A percentile compares a stretch with the other conserved stretches of the same genome.
phyloP scores from a whole-genome alignment of 2,797 vertebrate species.

The Distichodus sexfasciatus region DNA sequence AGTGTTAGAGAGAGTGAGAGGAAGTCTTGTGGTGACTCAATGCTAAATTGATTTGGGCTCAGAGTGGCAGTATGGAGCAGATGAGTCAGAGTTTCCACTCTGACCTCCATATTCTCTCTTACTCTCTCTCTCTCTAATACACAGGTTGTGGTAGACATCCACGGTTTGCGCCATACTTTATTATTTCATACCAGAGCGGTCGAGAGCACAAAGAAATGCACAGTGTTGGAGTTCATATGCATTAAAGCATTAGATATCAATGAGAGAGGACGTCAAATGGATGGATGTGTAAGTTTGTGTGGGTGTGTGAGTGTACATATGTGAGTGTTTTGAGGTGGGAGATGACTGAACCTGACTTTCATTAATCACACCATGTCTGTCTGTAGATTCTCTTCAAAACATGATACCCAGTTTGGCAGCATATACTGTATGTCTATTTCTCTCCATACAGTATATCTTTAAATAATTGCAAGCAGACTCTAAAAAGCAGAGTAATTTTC shows the following conservation, averaged over 20 bases:
- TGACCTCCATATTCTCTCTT: slow-evolving; percentile 62
- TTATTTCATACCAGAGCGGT: slow-evolving; percentile 14
- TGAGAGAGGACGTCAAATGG: no score
- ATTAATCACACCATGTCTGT: background rate
- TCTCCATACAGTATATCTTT: background rate
- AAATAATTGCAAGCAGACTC: slow-evolving; percentile 15
- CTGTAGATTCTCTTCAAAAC: background rate
- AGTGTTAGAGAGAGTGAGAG: slow-evolving; percentile 19
- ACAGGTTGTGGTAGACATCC: slow-evolving; percentile 35
- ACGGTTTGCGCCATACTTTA: slow-evolving; percentile 1
- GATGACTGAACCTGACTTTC: background rate
- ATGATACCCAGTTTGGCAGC: background rate
- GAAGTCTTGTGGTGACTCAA: slow-evolving; percentile 72
- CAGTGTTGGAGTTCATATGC: slow-evolving; percentile 9
- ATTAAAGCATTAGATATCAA: background rate
- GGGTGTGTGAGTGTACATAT: background rate
- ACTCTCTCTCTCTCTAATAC: slow-evolving; percentile 47
- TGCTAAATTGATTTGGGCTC: slow-evolving; percentile 77
- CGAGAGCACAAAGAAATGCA: slow-evolving; percentile 17
- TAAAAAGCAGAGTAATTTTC: slow-evolving; percentile 23
- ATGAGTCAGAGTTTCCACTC: slow-evolving; percentile 81
- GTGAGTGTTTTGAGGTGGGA: background rate
- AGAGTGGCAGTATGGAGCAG: slow-evolving; percentile 67
- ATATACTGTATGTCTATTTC: background rate
- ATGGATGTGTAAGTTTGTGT: no score